phyloP scores from a whole-genome alignment of 2,113 vertebrate genomes.

The Amblyopsis rosae region DNA sequence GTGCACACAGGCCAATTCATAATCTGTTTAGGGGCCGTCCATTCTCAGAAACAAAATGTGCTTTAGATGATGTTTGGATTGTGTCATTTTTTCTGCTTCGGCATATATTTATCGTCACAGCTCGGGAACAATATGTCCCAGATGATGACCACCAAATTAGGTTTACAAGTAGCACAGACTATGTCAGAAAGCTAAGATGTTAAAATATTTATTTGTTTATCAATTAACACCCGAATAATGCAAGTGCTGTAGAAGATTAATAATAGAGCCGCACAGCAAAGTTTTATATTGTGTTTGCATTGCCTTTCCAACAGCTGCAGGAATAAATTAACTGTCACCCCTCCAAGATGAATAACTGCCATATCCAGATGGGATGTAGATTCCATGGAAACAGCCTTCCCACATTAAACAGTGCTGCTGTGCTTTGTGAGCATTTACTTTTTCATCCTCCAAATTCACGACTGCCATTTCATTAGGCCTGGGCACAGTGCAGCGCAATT shows the following conservation, averaged over 20 bases:
- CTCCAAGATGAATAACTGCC: constrained; percentile 42
- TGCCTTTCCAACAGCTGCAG: constrained; percentile 27
- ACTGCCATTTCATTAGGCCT: constrained; percentile 10
- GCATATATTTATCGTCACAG: too few relatives aligned
- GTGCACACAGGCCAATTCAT: constrained; percentile 33
- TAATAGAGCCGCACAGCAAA: constrained; percentile 8
- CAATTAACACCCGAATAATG: too few relatives aligned
- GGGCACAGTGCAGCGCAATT: neutral
- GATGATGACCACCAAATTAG: too few relatives aligned
- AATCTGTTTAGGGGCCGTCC: constrained; percentile 29
- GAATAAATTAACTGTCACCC: constrained; percentile 47
- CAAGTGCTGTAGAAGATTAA: neutral
- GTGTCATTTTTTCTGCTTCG: neutral
- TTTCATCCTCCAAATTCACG: neutral
- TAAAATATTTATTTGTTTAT: too few relatives aligned
- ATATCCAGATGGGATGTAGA: constrained; percentile 39
- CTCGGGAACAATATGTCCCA: too few relatives aligned
- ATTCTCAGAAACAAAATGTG: constrained; percentile 15
- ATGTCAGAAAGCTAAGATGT: too few relatives aligned
- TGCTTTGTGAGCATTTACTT: constrained; percentile 32
- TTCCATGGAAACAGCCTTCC: constrained; percentile 52
- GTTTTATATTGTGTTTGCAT: constrained; percentile 24
- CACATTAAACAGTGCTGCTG: constrained; percentile 25
- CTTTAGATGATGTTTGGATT: neutral
- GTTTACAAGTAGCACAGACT: too few relatives aligned